Conservation (phyloP, 2,888 invertebrate genomes). For the Arctia plantaginis region DNA sequence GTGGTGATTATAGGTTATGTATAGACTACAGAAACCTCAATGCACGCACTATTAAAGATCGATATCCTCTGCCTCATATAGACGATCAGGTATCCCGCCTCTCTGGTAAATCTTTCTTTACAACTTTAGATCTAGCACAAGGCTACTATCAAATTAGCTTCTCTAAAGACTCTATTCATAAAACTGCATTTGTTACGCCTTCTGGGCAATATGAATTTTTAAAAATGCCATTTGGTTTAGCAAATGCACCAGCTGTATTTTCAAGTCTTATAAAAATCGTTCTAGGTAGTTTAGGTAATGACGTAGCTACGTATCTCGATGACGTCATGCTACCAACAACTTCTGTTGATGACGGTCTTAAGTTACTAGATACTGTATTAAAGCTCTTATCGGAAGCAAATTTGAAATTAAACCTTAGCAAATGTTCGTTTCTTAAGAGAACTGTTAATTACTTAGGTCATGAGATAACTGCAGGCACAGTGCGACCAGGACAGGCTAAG, state of each 20-base stretch:
- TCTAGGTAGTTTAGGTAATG: too few relatives aligned
- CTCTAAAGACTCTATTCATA: too few relatives aligned
- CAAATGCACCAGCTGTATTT: background rate
- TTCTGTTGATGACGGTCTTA: background rate
- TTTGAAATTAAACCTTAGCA: constrained; percentile 1
- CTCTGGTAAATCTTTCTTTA: constrained; percentile 3
- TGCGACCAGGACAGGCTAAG: background rate
- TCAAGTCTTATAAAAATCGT: background rate
- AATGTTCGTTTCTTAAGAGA: constrained; percentile 12
- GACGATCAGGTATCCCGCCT: constrained; percentile 3
- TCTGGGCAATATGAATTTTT: too few relatives aligned
- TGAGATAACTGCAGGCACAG: constrained; percentile 6
- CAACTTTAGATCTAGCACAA: too few relatives aligned
- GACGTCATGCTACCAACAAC: too few relatives aligned
- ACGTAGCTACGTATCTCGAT: too few relatives aligned
- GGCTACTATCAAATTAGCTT: too few relatives aligned
- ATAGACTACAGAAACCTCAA: background rate
- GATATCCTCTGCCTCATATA: constrained; percentile 3
- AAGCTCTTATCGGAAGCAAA: constrained; percentile 5
- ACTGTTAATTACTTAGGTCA: constrained; percentile 13
- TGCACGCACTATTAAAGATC: background rate
- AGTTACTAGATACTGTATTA: constrained; percentile 6
- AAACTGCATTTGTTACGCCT: too few relatives aligned
- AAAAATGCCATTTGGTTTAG: too few relatives aligned
- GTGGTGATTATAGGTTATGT: too few relatives aligned